Conservation (phyloP, 1,140 invertebrate species). For the Anastrepha obliqua region DNA sequence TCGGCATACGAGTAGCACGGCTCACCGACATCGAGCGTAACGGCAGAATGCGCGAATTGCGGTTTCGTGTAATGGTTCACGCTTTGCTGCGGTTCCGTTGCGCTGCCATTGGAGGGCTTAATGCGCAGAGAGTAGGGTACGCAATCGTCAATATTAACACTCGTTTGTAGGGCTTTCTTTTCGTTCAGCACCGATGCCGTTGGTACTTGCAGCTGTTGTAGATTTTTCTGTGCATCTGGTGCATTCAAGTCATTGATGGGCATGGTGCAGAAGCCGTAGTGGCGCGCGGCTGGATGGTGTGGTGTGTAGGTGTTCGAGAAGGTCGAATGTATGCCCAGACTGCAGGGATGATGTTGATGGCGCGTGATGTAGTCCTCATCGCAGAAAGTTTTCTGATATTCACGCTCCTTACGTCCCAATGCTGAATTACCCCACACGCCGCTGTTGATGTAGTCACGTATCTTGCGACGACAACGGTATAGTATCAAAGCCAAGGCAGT, state of each 20-base stretch:
- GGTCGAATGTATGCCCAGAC: constrained; percentile 77
- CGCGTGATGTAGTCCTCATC: constrained; percentile 89
- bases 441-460: constrained; percentile 88
- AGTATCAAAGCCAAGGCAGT: constrained; percentile 82
- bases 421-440: constrained; percentile 84
- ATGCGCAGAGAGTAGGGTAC: constrained; percentile 70
- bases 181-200: constrained; percentile 67
- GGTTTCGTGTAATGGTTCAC: constrained; percentile 72
- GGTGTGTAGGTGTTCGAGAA: constrained; percentile 76
- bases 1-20: constrained; percentile 72
- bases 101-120: constrained; percentile 62
- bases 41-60: constrained; percentile 64
- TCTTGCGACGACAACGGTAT: constrained; percentile 85
- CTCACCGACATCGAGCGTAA: constrained; percentile 67
- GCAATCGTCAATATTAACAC: constrained; percentile 65
- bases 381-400: constrained; percentile 91
- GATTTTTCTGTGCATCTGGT: constrained; percentile 62
- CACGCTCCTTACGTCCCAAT: constrained; percentile 86
- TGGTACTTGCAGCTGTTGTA: constrained; percentile 72
- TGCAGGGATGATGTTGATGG: constrained; percentile 77
- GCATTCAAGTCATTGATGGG: constrained; percentile 66
- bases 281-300: constrained; percentile 79
- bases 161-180: constrained; percentile 67
- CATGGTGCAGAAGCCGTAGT: constrained; percentile 80
- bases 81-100: constrained; percentile 57